Evolutionary conservation across 2,797 vertebrate species (phyloP).

Genomic region (Setipinna tenuifilis): DNA sequence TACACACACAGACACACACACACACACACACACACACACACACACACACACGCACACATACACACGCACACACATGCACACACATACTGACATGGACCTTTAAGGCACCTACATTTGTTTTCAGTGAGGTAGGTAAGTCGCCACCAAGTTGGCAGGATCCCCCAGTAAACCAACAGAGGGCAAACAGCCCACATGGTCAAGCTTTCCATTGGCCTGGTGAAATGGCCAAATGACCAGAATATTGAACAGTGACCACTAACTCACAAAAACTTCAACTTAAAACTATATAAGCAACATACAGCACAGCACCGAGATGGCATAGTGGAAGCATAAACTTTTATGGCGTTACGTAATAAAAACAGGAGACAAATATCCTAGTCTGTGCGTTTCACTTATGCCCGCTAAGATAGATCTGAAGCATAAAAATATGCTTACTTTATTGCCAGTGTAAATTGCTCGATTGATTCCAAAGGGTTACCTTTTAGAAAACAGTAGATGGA

Average conservation of each 20-base stretch:
- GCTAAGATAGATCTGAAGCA: no score
- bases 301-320: no score
- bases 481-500: no score
- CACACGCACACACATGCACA: slow-evolving; percentile 31
- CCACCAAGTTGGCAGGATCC: not conserved
- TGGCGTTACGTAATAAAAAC: no score
- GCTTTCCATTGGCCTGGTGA: not conserved
- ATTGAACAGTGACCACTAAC: not conserved
- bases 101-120: not conserved
- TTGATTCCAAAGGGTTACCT: no score
- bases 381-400: no score
- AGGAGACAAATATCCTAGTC: no score
- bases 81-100: not conserved
- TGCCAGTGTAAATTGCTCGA: no score
- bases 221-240: not conserved
- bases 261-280: no score
- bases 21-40: slow-evolving; percentile 40
- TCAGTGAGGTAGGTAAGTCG: not conserved
- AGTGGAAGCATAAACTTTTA: no score
- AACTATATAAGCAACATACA: no score
- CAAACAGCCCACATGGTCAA: not conserved
- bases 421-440: no score
- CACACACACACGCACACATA: slow-evolving; percentile 11
- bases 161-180: not conserved
- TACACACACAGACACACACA: not conserved